These are phyloP conservation scores for Dicyrtoma fusca DNA, from an alignment of 2,888 invertebrate genomes.

Conservation along the genomic window DNA sequence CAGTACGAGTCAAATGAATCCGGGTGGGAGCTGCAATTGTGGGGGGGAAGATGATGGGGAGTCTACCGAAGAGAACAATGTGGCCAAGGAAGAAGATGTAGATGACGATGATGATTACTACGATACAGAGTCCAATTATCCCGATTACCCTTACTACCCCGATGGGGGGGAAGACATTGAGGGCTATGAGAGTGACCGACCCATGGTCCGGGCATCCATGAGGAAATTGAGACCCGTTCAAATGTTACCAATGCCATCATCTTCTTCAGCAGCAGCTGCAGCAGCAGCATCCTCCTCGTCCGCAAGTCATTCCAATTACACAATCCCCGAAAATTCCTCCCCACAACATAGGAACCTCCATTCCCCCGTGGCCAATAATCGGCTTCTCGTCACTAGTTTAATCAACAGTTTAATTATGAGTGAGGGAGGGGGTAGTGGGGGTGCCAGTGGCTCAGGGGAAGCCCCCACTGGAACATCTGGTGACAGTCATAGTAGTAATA, in stretches of 20 bases:
- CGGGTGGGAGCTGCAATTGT: too few species aligned
- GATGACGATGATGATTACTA: constrained; percentile 35
- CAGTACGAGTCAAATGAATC: too few species aligned
- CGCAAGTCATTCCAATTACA: too few species aligned
- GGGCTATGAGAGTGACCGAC: constrained; percentile 55
- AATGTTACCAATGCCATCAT: constrained; percentile 36
- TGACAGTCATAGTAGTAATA: neutral
- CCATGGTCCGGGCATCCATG: constrained; percentile 55
- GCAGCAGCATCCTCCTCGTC: neutral
- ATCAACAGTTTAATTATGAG: constrained; percentile 2
- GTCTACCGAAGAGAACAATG: neutral
- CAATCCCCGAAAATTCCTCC: too few species aligned
- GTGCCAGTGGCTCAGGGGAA: too few species aligned
- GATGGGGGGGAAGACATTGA: constrained; percentile 30
- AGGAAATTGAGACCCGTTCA: constrained; percentile 53
- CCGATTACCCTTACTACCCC: constrained; percentile 41
- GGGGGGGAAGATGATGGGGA: neutral
- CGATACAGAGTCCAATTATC: constrained; percentile 31
- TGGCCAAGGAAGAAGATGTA: neutral
- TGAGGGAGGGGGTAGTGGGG: neutral
- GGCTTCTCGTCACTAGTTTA: constrained; percentile 43
- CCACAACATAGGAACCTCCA: neutral
- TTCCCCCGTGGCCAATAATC: constrained; percentile 34
- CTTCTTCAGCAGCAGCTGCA: too few species aligned
- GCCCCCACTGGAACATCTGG: neutral